Conservation (phyloP, 2,113 vertebrate genomes). For the Myotis yumanensis region DNA sequence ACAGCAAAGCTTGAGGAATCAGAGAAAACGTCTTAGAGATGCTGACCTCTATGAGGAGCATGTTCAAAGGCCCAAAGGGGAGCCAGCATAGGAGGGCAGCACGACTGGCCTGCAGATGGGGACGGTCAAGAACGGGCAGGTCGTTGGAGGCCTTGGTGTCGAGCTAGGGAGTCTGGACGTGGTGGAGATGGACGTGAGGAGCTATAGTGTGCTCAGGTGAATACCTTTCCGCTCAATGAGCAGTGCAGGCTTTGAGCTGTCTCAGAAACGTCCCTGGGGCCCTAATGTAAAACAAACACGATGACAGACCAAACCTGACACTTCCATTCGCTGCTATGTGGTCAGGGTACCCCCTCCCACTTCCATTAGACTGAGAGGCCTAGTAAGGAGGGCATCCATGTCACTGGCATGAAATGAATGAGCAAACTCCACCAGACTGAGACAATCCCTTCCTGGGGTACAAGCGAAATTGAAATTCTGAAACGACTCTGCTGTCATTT, state of each 20-base stretch:
- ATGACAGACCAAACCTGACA: not conserved
- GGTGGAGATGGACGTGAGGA: not conserved
- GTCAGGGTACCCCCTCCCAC: not conserved
- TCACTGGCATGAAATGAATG: not conserved
- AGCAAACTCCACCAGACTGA: not conserved
- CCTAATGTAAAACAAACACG: not conserved
- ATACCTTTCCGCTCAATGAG: not conserved
- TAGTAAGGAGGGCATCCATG: no score
- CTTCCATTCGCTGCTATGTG: not conserved
- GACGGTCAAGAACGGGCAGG: not conserved
- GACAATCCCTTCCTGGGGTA: not conserved
- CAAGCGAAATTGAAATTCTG: not conserved
- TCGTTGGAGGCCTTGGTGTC: not conserved
- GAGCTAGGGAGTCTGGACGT: not conserved
- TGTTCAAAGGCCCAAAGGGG: not conserved
- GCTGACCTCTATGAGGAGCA: not conserved
- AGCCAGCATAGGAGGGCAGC: not conserved
- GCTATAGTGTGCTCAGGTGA: not conserved
- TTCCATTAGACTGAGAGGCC: not conserved
- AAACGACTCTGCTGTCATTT: constrained; percentile 20
- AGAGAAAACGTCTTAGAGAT: not conserved
- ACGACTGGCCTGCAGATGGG: not conserved
- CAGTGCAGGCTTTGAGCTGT: not conserved
- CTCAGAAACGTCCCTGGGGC: not conserved
- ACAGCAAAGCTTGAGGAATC: not conserved